Evolutionary conservation across 2,797 vertebrate genomes (phyloP).

Genomic region (Tenualosa ilisha): DNA sequence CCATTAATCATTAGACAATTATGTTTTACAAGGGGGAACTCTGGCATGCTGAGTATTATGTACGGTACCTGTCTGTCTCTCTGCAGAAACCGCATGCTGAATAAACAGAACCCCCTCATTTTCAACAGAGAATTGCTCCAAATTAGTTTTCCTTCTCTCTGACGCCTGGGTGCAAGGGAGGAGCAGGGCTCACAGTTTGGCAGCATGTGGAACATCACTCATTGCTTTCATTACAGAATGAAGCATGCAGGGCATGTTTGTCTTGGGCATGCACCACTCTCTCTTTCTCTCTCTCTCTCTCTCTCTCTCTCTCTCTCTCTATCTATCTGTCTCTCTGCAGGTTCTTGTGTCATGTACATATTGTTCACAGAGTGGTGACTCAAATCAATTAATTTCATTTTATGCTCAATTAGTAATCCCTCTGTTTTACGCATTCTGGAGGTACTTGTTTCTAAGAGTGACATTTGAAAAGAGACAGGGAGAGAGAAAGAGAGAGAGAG

Average conservation of each 20-base stretch:
- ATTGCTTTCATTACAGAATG: constrained; percentile 26
- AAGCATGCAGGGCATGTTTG: constrained; percentile 9
- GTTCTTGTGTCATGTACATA: constrained; percentile 3
- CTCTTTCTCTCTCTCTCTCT: neutral
- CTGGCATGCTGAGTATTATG: constrained; percentile 12
- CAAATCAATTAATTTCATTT: neutral
- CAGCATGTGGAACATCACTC: constrained; percentile 26
- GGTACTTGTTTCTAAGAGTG: neutral
- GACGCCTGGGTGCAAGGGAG: constrained; percentile 13
- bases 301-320: neutral
- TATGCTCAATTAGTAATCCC: neutral
- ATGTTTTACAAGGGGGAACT: constrained; percentile 29
- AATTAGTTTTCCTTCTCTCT: constrained; percentile 25
- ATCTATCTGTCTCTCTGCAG: neutral
- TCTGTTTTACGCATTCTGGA: neutral
- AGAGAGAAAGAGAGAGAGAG: neutral
- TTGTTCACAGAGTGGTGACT: neutral
- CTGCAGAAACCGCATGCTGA: neutral
- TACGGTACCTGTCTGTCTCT: constrained; percentile 24
- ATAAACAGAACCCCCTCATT: constrained; percentile 19
- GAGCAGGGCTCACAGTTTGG: constrained; percentile 23
- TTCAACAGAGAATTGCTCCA: constrained; percentile 16
- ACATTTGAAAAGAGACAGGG: neutral
- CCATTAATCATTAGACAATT: constrained; percentile 28
- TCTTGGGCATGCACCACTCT: constrained; percentile 22